Conservation (phyloP, 2,888 invertebrate species). For the Hoplodrina blanda region DNA sequence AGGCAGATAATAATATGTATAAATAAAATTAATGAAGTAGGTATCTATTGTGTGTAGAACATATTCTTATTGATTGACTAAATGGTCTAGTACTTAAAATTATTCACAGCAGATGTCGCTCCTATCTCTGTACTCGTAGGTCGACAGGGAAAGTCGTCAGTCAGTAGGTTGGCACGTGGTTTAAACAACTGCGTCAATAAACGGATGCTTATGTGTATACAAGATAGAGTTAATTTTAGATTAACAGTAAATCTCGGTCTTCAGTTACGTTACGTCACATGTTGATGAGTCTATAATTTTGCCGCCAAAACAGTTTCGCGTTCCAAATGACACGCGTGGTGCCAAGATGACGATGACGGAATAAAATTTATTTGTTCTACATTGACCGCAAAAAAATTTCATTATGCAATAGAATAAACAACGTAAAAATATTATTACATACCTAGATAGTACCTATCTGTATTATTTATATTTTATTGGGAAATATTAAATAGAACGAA, state of each 20-base stretch:
- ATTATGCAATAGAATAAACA: not conserved
- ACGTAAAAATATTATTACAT: not conserved
- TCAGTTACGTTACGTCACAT: conserved; percentile 46
- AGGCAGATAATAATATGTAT: too few species aligned
- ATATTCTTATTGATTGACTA: too few species aligned
- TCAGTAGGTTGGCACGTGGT: conserved; percentile 27
- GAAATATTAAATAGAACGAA: not conserved
- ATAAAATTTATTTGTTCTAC: conserved; percentile 71
- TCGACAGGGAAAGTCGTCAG: not conserved
- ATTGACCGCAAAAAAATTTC: conserved; percentile 64
- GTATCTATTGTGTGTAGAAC: too few species aligned
- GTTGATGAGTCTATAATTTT: conserved; percentile 78
- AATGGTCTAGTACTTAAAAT: not conserved
- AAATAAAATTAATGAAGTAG: too few species aligned
- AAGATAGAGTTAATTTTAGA: conserved; percentile 40
- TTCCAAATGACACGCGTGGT: conserved; percentile 75
- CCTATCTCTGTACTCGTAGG: conserved; percentile 1
- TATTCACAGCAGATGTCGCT: conserved; percentile 54
- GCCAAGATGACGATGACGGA: conserved; percentile 80
- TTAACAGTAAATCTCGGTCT: conserved; percentile 17
- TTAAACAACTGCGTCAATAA: not conserved
- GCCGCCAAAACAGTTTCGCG: conserved; percentile 80
- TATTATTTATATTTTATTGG: not conserved
- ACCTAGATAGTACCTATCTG: too few species aligned
- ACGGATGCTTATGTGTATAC: not conserved